phyloP scores from a whole-genome alignment of 2,797 vertebrate genomes.

The Sebastes minor region DNA sequence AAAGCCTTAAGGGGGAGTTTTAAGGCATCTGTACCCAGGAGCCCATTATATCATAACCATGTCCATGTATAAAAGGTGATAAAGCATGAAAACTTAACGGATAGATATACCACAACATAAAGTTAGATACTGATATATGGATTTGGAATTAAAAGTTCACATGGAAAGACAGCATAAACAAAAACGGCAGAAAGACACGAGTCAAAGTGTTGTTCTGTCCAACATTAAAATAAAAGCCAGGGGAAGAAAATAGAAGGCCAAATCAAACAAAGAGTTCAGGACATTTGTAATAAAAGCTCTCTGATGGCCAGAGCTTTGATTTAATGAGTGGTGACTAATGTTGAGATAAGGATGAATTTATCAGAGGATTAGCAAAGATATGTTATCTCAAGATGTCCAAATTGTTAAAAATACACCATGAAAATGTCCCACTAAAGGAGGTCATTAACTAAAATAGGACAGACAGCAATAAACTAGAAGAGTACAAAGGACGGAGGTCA shows the following conservation, averaged over 20 bases:
- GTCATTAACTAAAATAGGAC: neutral
- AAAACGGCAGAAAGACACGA: neutral
- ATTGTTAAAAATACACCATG: neutral
- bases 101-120: neutral
- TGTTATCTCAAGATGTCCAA: neutral
- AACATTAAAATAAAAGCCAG: neutral
- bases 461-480: neutral
- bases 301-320: slow-evolving; percentile 46
- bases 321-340: neutral
- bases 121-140: neutral
- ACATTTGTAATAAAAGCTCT: neutral
- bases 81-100: neutral
- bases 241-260: slow-evolving; percentile 16
- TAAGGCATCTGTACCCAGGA: neutral
- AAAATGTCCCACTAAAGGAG: neutral
- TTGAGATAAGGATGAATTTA: slow-evolving; percentile 23
- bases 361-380: neutral
- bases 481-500: slow-evolving; percentile 6
- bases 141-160: neutral
- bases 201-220: neutral
- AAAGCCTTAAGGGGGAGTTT: neutral
- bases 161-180: neutral
- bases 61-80: neutral
- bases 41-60: neutral
- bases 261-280: slow-evolving; percentile 42